phyloP scores from a whole-genome alignment of 2,797 vertebrate genomes.

The Pseudocheirus occidentalis region DNA sequence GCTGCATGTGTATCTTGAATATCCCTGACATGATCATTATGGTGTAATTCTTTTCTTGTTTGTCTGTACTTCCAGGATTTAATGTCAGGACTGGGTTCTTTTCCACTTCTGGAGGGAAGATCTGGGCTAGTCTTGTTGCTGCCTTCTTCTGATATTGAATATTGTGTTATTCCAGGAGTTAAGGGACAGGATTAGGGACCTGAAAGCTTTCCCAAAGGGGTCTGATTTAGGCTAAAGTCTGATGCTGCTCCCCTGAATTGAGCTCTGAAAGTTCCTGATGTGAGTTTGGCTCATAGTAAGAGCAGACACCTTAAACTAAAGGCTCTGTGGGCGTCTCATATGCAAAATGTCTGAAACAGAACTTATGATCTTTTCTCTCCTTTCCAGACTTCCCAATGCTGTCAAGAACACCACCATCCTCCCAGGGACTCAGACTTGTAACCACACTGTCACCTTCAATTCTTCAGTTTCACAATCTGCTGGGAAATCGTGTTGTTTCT shows the following conservation, averaged over 20 bases:
- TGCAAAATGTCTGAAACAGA: neutral
- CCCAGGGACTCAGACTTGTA: neutral
- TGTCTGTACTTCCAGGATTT: neutral
- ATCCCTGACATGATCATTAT: neutral
- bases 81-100: neutral
- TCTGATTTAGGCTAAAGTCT: neutral
- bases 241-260: neutral
- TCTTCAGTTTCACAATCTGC: neutral
- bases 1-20: neutral
- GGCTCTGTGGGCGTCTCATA: neutral
- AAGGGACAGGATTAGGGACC: neutral
- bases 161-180: neutral
- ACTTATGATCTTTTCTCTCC: neutral
- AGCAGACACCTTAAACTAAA: neutral
- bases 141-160: neutral
- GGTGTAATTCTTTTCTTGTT: neutral
- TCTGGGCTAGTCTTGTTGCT: neutral
- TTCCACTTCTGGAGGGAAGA: neutral
- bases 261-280: neutral
- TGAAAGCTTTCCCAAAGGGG: neutral
- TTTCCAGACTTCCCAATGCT: neutral
- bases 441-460: neutral
- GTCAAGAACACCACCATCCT: neutral
- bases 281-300: neutral
- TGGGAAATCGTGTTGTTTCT: neutral